Percentiles rank a stretch among this genome's conserved stretches.
Conservation (phyloP, 1,140 invertebrate genomes). For the Potamilus streckersoni region DNA sequence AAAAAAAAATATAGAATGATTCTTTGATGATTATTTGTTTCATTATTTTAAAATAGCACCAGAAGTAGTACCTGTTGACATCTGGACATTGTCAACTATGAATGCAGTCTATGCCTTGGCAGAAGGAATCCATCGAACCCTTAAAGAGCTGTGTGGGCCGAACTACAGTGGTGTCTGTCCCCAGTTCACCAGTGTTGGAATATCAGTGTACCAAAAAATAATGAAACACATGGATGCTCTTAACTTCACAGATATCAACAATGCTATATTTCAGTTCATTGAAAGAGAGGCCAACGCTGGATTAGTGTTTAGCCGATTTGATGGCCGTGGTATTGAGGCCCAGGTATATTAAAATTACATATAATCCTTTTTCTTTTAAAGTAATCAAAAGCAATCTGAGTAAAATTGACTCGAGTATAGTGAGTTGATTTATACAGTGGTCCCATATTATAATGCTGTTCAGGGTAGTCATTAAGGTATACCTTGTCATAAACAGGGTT, state of each 20-base stretch:
- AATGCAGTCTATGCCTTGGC: conserved; percentile 63
- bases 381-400: too few relatives aligned
- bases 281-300: conserved; percentile 46
- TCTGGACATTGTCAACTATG: conserved; percentile 62
- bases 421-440: too few relatives aligned
- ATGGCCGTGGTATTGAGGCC: conserved; percentile 1
- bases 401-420: too few relatives aligned
- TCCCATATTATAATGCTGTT: too few relatives aligned
- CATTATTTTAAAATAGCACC: too few relatives aligned
- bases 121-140: conserved; percentile 47
- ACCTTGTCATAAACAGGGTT: too few relatives aligned
- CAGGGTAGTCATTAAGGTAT: too few relatives aligned
- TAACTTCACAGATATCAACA: conserved; percentile 49
- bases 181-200: conserved; percentile 47
- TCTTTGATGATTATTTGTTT: too few relatives aligned
- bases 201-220: conserved; percentile 35
- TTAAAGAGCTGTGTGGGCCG: conserved; percentile 56
- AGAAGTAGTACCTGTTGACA: conserved; percentile 37
- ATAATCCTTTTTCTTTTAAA: too few relatives aligned
- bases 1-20: too few relatives aligned
- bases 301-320: conserved; percentile 21
- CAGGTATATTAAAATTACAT: not conserved
- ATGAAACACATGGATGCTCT: conserved; percentile 50
- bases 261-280: conserved; percentile 50
- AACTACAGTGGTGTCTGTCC: conserved; percentile 51